Base-by-base conservation (phyloP, 2,113 vertebrate genomes). In the Oophaga pumilio region DNA sequence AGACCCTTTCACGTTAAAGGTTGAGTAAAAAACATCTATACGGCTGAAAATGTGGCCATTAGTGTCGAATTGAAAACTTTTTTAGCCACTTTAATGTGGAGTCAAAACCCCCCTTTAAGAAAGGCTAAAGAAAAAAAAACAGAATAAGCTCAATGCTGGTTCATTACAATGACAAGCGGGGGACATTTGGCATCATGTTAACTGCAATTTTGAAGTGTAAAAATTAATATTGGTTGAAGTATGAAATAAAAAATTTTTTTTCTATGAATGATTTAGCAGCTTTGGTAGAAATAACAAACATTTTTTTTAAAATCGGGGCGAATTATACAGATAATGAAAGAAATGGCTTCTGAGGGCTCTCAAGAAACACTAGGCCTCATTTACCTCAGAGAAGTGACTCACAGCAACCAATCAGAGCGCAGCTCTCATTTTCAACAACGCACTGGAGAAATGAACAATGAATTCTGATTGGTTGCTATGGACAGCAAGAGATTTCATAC, bases 281-380 rank as follows among this genome's bases (percentile, higher is more conserved):
- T 79, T 60, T 33, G 77, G 53, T 28, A 33, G 56, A 80, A 80
- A 60, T 60, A 14, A 80, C 77, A 50, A 17, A 74, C 14, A 56
- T 17, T 18, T 18, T 20, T 33, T 80, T 11, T n/a, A n/a, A 59
- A 11, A 15, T 59, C 13, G 12, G 28, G 33, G 15, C 8, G 9
- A 59, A 15, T 24, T 3, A 53, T 24, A n/a, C 33, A 18, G 11
- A 8, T 57, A 28, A 18, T 20, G 22, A 56, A 28, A 60, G 17
- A 28, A 80, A 33, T 60, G 56, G 20, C 71, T 14, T 11, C n/a
- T 26, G 11, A 12, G 26, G 11, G 24, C 66, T 28, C 4, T 43
- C 12, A 13, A 11, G 7, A 73, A 43, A 49, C 17, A 49, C 69
- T 73, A 73, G 69, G 69, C 69, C 69, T 73, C 66, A 69, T 69